These are phyloP conservation scores for Monochamus saltuarius DNA, from an alignment of 1,140 invertebrate genomes.

Conservation along the genomic window DNA sequence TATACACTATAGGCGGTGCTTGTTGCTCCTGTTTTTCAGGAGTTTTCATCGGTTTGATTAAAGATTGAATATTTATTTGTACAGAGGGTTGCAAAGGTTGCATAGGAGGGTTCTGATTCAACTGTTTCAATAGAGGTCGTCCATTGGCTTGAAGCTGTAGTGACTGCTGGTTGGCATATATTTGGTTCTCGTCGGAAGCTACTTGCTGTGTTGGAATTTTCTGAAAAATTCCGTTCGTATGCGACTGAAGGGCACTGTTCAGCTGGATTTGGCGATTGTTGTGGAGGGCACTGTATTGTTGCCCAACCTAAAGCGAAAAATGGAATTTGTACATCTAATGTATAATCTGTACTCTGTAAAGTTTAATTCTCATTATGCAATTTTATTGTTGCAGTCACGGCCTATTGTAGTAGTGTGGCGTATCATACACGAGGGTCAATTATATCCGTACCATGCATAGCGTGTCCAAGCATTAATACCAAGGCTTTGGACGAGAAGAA, in stretches of 20 bases:
- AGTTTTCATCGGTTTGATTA: slow-evolving; percentile 44
- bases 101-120: background rate
- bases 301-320: slow-evolving; percentile 34
- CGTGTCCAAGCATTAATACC: too few relatives aligned
- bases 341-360: too few relatives aligned
- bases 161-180: slow-evolving; percentile 2
- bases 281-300: slow-evolving; percentile 37
- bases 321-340: too few relatives aligned
- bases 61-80: slow-evolving; percentile 46
- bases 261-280: slow-evolving; percentile 13
- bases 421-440: too few relatives aligned
- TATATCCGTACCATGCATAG: too few relatives aligned
- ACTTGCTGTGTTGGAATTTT: slow-evolving; percentile 6
- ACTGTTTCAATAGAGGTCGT: slow-evolving; percentile 15
- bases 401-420: too few relatives aligned
- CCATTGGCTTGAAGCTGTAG: slow-evolving; percentile 26
- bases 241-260: slow-evolving; percentile 14
- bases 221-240: slow-evolving; percentile 13
- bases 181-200: background rate
- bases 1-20: slow-evolving; percentile 48
- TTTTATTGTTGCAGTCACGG: too few relatives aligned
- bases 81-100: slow-evolving; percentile 32
- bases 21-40: slow-evolving; percentile 38
- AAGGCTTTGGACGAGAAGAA: too few relatives aligned
- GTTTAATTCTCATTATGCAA: too few relatives aligned